Evolutionary conservation across 2,888 invertebrate species (phyloP).

Genomic region (Hesperia comma): DNA sequence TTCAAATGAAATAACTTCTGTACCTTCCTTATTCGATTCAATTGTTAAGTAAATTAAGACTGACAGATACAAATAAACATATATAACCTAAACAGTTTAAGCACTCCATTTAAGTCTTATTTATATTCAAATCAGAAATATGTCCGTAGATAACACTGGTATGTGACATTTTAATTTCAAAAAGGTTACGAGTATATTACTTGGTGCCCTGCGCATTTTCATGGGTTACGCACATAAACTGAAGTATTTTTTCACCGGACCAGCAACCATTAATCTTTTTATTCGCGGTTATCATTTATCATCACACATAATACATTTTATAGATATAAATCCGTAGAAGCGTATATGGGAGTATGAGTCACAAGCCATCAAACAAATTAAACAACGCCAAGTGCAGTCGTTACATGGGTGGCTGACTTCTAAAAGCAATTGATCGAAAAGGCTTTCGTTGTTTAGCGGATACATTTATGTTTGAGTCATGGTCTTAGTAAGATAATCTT

Average conservation of each 20-base stretch:
- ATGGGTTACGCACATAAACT: neutral
- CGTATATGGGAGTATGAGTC: neutral
- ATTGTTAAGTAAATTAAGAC: constrained; percentile 23
- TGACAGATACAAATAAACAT: constrained; percentile 1
- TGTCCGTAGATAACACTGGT: constrained; percentile 2
- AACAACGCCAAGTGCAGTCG: constrained; percentile 1
- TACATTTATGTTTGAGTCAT: neutral
- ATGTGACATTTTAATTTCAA: neutral
- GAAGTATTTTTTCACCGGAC: constrained; percentile 1
- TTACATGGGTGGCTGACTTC: neutral
- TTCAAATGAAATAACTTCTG: neutral
- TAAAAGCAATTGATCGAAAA: neutral
- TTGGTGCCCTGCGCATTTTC: neutral
- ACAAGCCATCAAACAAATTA: neutral
- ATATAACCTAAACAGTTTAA: constrained; percentile 1
- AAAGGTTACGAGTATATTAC: neutral
- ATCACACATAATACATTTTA: neutral
- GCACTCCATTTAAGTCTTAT: neutral
- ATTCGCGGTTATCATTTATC: constrained; percentile 3
- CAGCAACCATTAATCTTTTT: neutral
- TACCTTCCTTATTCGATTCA: constrained; percentile 15
- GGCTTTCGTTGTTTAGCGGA: neutral
- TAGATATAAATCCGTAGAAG: neutral
- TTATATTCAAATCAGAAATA: constrained; percentile 22
- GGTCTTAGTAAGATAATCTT: neutral